Conservation (phyloP, 2,888 invertebrate genomes). For the Lycophotia porphyrea region DNA sequence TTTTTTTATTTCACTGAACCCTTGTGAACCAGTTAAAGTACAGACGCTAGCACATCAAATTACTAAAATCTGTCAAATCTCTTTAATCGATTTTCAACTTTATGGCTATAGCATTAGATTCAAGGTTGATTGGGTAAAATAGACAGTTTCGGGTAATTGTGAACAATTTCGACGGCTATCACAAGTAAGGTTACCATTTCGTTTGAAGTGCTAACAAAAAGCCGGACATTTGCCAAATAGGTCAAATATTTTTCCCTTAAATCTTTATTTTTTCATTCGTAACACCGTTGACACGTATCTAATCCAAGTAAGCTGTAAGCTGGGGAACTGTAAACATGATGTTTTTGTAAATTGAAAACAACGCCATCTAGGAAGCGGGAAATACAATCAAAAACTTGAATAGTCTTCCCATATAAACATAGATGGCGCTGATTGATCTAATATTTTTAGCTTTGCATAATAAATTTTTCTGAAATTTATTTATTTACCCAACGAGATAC, state of each 20-base stretch:
- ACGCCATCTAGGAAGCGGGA: slow-evolving; percentile 36
- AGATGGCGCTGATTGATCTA: slow-evolving; percentile 40
- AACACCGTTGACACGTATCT: not conserved
- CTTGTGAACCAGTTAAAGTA: not conserved
- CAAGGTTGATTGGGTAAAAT: too few species aligned
- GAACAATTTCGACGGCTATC: not conserved
- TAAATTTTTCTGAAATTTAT: not conserved
- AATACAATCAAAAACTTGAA: not conserved
- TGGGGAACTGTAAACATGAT: not conserved
- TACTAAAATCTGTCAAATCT: too few species aligned
- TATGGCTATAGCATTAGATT: too few species aligned
- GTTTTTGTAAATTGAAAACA: not conserved
- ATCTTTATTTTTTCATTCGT: too few species aligned
- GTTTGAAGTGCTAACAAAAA: not conserved
- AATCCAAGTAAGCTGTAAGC: not conserved
- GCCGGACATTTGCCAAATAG: too few species aligned
- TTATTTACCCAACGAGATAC: too few species aligned
- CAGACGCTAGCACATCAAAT: too few species aligned
- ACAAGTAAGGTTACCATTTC: not conserved
- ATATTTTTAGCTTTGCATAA: not conserved
- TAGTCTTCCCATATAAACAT: not conserved
- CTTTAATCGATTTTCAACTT: too few species aligned
- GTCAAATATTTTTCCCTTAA: too few species aligned
- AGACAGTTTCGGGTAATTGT: too few species aligned
- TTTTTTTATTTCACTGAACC: not conserved